A percentile compares a stretch with the other conserved stretches of the same genome.
Conservation (phyloP, 2,113 vertebrate genomes). For the Vulpes ferrilata region DNA sequence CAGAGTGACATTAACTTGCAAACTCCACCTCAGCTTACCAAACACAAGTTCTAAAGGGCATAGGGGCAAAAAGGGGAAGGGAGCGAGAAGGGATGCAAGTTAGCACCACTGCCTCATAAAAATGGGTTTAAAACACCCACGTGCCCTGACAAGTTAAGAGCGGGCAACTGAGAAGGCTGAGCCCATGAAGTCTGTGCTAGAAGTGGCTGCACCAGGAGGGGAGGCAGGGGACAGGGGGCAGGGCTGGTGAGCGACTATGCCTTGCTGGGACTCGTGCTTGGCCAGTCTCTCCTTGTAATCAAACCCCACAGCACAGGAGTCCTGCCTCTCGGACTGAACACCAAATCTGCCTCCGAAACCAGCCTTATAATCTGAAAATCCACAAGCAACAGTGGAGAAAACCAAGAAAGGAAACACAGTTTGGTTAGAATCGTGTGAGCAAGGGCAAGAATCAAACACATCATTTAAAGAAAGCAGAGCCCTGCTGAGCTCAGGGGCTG, state of each 20-base stretch:
- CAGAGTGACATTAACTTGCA: too few relatives aligned
- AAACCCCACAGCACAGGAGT: slow-evolving; percentile 94
- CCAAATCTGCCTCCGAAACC: slow-evolving; percentile 96
- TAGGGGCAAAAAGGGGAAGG: rapidly evolving
- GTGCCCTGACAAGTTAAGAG: rapidly evolving
- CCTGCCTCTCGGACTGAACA: slow-evolving; percentile 94
- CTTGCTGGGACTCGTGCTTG: slow-evolving; percentile 95
- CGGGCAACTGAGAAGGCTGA: not conserved
- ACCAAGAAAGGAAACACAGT: slow-evolving; percentile 68
- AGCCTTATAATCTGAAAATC: slow-evolving; percentile 95
- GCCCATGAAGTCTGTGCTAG: slow-evolving; percentile 80
- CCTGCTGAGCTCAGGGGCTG: rapidly evolving
- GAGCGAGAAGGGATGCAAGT: not conserved
- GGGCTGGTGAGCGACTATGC: slow-evolving; percentile 86
- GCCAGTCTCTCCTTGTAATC: slow-evolving; percentile 95
- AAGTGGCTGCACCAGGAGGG: slow-evolving; percentile 76
- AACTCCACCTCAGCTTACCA: rapidly evolving
- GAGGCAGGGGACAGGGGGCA: not conserved
- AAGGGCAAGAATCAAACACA: rapidly evolving
- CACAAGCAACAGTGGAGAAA: slow-evolving; percentile 78
- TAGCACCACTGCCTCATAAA: rapidly evolving
- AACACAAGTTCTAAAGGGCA: rapidly evolving
- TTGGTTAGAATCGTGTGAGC: slow-evolving; percentile 68
- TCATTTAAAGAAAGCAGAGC: rapidly evolving
- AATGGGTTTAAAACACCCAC: rapidly evolving